These are phyloP conservation scores for Drusus annulatus DNA, from an alignment of 1,140 invertebrate species.

Conservation along the genomic window DNA sequence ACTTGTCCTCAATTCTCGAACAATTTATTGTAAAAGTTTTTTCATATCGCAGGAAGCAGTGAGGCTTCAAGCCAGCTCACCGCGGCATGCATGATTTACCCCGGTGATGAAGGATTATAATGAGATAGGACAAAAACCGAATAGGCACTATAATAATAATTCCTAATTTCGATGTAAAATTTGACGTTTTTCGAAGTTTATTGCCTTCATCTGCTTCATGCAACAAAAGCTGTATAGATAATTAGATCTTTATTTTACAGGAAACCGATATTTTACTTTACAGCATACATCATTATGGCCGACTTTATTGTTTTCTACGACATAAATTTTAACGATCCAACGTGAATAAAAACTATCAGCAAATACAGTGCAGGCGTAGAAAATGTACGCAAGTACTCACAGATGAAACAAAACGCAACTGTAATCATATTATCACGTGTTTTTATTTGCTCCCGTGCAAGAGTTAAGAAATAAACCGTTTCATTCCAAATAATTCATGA, in stretches of 20 bases:
- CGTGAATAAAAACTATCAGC: slow-evolving; percentile 30
- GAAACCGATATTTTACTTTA: slow-evolving; percentile 47
- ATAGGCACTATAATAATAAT: background rate
- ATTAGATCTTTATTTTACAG: slow-evolving; percentile 45
- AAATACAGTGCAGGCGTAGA: slow-evolving; percentile 23
- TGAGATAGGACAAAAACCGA: slow-evolving; percentile 32
- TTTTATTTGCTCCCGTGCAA: too few species aligned
- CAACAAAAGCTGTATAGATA: slow-evolving; percentile 10
- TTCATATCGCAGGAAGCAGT: background rate
- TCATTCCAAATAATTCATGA: too few species aligned
- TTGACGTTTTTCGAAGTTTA: slow-evolving; percentile 22
- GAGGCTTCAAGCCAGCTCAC: background rate
- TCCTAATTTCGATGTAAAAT: slow-evolving; percentile 30
- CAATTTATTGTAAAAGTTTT: too few species aligned
- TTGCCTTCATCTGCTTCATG: slow-evolving; percentile 22
- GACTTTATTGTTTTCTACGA: slow-evolving; percentile 53
- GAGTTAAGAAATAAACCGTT: too few species aligned
- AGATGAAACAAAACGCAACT: slow-evolving; percentile 20
- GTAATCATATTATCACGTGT: slow-evolving; percentile 24
- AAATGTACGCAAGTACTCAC: slow-evolving; percentile 1
- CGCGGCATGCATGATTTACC: slow-evolving; percentile 16
- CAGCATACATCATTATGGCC: slow-evolving; percentile 46
- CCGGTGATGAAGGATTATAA: slow-evolving; percentile 16
- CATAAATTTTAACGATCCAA: slow-evolving; percentile 48
- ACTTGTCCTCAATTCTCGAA: too few species aligned